Evolutionary conservation across 2,113 vertebrate genomes (phyloP).

Genomic region (Steatornis caripensis): DNA sequence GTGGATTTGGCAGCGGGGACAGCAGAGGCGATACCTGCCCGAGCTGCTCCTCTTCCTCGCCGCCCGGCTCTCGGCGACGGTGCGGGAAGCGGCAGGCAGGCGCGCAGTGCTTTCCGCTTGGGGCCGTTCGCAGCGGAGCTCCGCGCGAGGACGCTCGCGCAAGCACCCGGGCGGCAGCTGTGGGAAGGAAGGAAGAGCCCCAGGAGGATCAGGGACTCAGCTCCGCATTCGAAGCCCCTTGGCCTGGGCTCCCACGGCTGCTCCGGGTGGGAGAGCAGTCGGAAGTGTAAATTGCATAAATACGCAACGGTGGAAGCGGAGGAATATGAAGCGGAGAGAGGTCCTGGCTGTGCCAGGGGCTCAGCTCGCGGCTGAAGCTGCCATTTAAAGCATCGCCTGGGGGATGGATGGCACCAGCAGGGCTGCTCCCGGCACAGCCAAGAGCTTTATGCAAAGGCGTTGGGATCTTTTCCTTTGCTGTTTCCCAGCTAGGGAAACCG

Average conservation of each 20-base stretch:
- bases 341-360: background rate
- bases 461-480: background rate
- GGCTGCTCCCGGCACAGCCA: background rate
- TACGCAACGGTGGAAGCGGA: background rate
- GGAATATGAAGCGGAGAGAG: background rate
- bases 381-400: background rate
- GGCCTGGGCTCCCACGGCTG: accelerated
- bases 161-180: too few relatives aligned
- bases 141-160: background rate
- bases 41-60: background rate
- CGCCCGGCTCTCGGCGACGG: accelerated
- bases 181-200: too few relatives aligned
- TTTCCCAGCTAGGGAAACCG: background rate
- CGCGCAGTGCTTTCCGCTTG: accelerated
- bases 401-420: background rate
- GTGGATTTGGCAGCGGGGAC: background rate
- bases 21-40: background rate
- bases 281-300: background rate
- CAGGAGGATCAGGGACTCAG: too few relatives aligned
- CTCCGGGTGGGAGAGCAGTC: background rate
- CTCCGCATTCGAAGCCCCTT: background rate
- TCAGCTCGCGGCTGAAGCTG: accelerated
- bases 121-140: accelerated
- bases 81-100: background rate
- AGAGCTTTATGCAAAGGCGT: background rate